Conservation (phyloP, 1,140 invertebrate genomes). For the Zaprionus taronus region DNA sequence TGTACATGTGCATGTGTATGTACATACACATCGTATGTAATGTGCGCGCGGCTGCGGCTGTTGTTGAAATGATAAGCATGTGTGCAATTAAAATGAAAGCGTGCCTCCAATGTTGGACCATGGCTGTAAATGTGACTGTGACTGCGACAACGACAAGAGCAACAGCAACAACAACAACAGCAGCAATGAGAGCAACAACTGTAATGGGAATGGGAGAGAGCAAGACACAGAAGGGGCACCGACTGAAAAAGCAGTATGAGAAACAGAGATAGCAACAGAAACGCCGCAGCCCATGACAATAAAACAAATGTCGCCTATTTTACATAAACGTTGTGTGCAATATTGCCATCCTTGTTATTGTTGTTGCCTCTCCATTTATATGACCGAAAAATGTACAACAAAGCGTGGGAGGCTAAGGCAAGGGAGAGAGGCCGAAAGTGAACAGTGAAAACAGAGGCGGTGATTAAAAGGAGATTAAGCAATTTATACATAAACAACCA, state of each 20-base stretch:
- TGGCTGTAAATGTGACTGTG: conserved; percentile 51
- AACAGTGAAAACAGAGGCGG: conserved; percentile 12
- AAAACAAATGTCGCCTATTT: conserved; percentile 80
- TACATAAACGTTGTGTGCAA: conserved; percentile 78
- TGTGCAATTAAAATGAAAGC: conserved; percentile 83
- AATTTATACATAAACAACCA: conserved; percentile 2
- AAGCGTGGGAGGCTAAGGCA: conserved; percentile 6
- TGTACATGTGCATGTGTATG: conserved; percentile 6
- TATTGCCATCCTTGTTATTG: conserved; percentile 62
- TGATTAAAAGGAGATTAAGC: conserved; percentile 42
- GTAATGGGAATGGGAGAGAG: not conserved
- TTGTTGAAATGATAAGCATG: conserved; percentile 83
- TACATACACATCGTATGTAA: conserved; percentile 16
- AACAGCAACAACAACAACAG: conserved; percentile 12
- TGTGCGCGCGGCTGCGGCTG: conserved; percentile 37
- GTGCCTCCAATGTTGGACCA: conserved; percentile 61
- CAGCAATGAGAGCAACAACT: conserved; percentile 6
- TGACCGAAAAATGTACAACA: conserved; percentile 59
- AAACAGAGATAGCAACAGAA: conserved; percentile 15
- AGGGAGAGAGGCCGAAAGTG: not conserved
- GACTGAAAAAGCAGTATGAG: not conserved
- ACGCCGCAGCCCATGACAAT: conserved; percentile 66
- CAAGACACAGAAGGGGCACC: not conserved
- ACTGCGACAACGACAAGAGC: conserved; percentile 22
- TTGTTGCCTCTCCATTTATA: conserved; percentile 43